phyloP scores from a whole-genome alignment of 2,113 vertebrate species.

The Budorcas taxicolor region DNA sequence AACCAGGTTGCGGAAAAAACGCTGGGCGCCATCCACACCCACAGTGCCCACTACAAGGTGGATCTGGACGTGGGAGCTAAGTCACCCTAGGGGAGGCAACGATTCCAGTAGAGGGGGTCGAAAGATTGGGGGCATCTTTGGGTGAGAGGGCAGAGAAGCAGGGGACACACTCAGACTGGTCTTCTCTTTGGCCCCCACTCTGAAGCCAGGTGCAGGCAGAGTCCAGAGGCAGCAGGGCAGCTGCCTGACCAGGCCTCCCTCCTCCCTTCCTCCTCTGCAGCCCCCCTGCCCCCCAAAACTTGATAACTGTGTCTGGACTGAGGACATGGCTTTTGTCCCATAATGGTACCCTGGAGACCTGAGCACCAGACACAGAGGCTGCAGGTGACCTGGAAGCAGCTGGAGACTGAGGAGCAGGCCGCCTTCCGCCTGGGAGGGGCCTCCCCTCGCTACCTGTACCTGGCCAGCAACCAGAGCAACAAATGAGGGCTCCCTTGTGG shows the following conservation, averaged over 20 bases:
- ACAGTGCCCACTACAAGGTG: slow-evolving; percentile 79
- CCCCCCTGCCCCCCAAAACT: slow-evolving; percentile 74
- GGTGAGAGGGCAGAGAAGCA: background rate
- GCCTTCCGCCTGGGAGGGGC: slow-evolving; percentile 77
- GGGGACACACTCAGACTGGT: no score
- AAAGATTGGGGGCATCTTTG: background rate
- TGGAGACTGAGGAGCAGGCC: slow-evolving; percentile 85
- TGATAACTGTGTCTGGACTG: slow-evolving; percentile 88
- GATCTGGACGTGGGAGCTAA: slow-evolving; percentile 78
- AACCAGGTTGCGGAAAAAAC: slow-evolving; percentile 76
- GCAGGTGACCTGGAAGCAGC: slow-evolving; percentile 79
- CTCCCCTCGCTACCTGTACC: slow-evolving; percentile 88
- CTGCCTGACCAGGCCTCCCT: background rate
- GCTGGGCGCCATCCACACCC: slow-evolving; percentile 70
- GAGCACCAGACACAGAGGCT: slow-evolving; percentile 78
- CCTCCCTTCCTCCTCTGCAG: background rate
- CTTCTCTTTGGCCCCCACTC: no score
- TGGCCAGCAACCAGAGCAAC: slow-evolving; percentile 85
- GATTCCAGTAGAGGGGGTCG: background rate
- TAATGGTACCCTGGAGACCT: slow-evolving; percentile 81
- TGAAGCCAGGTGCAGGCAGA: no score
- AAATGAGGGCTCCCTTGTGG: slow-evolving; percentile 87
- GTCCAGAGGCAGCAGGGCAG: background rate
- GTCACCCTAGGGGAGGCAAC: background rate
- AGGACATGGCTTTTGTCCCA: slow-evolving; percentile 87